Evolutionary conservation across 2,797 vertebrate genomes (phyloP).

Genomic region (Salarias fasciatus): DNA sequence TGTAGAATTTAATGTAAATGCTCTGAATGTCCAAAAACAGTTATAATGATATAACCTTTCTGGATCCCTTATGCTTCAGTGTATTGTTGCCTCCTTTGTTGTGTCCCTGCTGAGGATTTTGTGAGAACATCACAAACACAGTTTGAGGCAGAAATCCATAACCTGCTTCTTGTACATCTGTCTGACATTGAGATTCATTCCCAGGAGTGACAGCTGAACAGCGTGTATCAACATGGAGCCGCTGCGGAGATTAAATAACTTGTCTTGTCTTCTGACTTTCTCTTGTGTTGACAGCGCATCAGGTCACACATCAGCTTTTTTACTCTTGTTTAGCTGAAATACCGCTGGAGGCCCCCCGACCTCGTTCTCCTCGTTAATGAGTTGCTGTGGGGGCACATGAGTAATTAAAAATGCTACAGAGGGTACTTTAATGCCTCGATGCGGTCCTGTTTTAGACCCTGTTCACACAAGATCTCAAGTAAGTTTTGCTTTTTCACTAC

Average conservation of each 20-base stretch:
- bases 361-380: constrained; percentile 12
- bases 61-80: neutral
- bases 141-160: constrained; percentile 36
- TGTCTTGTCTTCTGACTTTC: constrained; percentile 22
- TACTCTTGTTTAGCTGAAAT: constrained; percentile 1
- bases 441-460: neutral
- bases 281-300: constrained; percentile 8
- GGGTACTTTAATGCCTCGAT: neutral
- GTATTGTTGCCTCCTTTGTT: constrained; percentile 11
- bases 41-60: neutral
- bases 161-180: constrained; percentile 17
- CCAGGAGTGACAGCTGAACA: constrained; percentile 4
- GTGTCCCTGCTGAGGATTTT: neutral
- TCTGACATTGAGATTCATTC: constrained; percentile 20
- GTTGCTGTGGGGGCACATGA: constrained; percentile 20
- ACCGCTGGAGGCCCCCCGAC: constrained; percentile 1
- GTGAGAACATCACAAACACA: constrained; percentile 32
- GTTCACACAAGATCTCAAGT: neutral
- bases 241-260: constrained; percentile 26
- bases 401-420: constrained; percentile 18
- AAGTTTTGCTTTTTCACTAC: too few relatives aligned
- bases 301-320: constrained; percentile 21
- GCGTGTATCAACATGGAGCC: constrained; percentile 13
- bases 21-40: neutral
- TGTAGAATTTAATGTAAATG: neutral